Conservation (phyloP, 2,797 vertebrate genomes). For the Crocidura indochinensis region DNA sequence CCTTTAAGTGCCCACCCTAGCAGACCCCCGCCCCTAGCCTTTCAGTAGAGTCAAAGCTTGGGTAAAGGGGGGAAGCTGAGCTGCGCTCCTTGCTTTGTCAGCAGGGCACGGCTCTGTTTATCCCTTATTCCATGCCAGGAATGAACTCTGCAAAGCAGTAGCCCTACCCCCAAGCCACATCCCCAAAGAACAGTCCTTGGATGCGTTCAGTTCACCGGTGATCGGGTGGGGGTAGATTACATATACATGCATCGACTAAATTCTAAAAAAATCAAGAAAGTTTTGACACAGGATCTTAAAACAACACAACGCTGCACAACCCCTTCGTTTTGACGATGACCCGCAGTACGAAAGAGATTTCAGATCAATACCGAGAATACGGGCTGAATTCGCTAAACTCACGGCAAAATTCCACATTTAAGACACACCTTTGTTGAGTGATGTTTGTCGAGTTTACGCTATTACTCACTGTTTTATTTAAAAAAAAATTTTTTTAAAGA, state of each 20-base stretch:
- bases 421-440: not conserved
- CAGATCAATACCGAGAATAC: not conserved
- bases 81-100: not conserved
- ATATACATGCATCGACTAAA: not conserved
- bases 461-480: conserved; percentile 33
- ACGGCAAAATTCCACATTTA: not conserved
- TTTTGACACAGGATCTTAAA: not conserved
- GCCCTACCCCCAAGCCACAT: not conserved
- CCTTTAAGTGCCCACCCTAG: not conserved
- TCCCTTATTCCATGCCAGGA: too few relatives aligned
- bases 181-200: not conserved
- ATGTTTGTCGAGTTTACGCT: not conserved
- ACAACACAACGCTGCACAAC: not conserved
- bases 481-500: not conserved
- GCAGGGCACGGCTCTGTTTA: too few relatives aligned
- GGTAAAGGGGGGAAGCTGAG: too few relatives aligned
- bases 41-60: not conserved
- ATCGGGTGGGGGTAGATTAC: not conserved
- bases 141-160: not conserved
- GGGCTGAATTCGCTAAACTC: not conserved
- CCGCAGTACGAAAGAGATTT: conserved; percentile 21
- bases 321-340: not conserved
- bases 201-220: not conserved
- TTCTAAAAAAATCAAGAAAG: not conserved
- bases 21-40: too few relatives aligned